These are phyloP conservation scores for Cervus canadensis DNA, from an alignment of 2,113 vertebrate species.

Conservation along the genomic window DNA sequence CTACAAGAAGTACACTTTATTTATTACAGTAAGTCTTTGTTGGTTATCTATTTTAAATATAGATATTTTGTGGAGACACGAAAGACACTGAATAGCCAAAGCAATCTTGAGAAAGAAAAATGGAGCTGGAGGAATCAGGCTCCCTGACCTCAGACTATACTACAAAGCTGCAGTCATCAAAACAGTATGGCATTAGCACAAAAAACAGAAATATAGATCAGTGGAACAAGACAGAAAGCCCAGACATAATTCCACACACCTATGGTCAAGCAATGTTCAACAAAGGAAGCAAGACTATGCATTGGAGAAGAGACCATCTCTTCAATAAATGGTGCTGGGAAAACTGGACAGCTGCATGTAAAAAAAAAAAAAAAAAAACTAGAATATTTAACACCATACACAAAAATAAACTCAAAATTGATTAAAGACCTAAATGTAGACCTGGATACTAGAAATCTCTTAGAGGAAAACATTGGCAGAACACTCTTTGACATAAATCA, in stretches of 20 bases:
- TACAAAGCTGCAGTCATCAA: background rate
- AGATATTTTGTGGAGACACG: background rate
- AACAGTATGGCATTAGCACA: background rate
- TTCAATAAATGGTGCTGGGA: background rate
- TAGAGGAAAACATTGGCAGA: background rate
- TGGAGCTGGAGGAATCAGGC: background rate
- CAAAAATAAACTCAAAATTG: background rate
- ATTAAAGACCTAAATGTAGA: background rate
- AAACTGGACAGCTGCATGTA: background rate
- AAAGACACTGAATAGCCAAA: background rate
- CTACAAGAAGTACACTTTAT: background rate
- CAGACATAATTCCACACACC: background rate
- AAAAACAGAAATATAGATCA: background rate
- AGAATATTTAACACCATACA: background rate
- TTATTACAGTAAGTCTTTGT: background rate
- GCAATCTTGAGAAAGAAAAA: background rate
- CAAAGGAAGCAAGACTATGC: background rate
- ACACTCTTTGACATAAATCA: background rate
- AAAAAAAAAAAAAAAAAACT: background rate
- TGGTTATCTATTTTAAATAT: background rate
- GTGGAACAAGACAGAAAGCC: background rate
- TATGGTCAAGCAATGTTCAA: background rate
- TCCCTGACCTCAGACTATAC: background rate
- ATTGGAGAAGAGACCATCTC: background rate
- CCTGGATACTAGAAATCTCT: background rate